Evolutionary conservation across 2,113 vertebrate genomes (phyloP).

Genomic region (Glaucomys volans): DNA sequence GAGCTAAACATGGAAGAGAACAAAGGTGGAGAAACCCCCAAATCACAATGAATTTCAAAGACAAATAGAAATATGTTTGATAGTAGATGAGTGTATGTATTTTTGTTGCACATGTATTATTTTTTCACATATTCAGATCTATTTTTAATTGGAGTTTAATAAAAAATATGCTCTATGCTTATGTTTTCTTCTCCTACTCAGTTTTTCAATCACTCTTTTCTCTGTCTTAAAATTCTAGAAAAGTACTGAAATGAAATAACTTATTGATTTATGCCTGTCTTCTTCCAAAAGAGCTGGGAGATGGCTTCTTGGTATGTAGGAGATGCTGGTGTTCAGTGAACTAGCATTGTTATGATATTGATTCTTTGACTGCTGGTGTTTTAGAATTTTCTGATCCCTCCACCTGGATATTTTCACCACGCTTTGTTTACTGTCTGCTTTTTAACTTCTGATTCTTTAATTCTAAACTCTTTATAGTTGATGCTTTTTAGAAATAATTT

Average conservation of each 20-base stretch:
- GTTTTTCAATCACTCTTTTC: not conserved
- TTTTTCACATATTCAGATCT: constrained; percentile 57
- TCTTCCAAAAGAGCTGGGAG: not conserved
- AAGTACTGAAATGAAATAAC: not conserved
- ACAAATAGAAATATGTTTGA: not conserved
- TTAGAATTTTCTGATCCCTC: constrained; percentile 3
- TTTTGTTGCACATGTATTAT: not conserved
- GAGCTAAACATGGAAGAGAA: not conserved
- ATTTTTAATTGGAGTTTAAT: constrained; percentile 24
- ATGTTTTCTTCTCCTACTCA: not conserved
- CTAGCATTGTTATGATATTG: not conserved
- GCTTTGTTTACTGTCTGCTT: not conserved
- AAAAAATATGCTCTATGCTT: not conserved
- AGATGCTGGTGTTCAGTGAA: not conserved
- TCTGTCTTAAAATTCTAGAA: constrained; percentile 29
- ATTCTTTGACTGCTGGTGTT: not conserved
- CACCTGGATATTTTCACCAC: not conserved
- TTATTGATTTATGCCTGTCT: not conserved
- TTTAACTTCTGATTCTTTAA: not conserved
- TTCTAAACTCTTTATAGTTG: constrained; percentile 22
- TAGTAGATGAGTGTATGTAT: not conserved
- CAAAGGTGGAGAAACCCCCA: not conserved
- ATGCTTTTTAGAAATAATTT: not conserved
- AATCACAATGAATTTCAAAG: constrained; percentile 25
- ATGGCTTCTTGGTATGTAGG: not conserved